phyloP scores from a whole-genome alignment of 2,888 invertebrate species.

The Ophion slaviceki region DNA sequence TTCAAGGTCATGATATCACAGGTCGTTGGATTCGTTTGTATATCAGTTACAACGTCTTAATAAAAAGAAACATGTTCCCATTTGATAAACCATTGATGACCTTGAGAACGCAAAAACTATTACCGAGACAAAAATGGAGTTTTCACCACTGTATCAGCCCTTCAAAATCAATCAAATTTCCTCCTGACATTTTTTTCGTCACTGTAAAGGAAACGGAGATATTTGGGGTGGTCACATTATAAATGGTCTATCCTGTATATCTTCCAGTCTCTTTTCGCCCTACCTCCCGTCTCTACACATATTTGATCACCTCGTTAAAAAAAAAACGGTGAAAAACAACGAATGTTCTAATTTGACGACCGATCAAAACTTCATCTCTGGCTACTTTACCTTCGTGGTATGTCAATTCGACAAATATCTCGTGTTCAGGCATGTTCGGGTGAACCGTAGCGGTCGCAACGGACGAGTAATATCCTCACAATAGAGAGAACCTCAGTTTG shows the following conservation, averaged over 20 bases:
- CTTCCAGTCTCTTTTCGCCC: neutral
- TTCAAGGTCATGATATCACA: too few relatives aligned
- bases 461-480: constrained; percentile 49
- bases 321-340: neutral
- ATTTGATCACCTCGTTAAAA: neutral
- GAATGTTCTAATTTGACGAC: neutral
- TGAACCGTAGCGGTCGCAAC: constrained; percentile 11
- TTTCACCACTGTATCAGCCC: too few relatives aligned
- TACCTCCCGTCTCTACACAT: neutral
- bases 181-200: too few relatives aligned
- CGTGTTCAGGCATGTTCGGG: constrained; percentile 26
- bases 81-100: too few relatives aligned
- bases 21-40: too few relatives aligned
- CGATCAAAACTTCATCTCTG: neutral
- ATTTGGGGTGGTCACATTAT: too few relatives aligned
- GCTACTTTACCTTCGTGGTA: neutral
- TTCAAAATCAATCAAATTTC: too few relatives aligned
- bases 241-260: neutral
- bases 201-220: too few relatives aligned
- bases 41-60: too few relatives aligned
- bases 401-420: constrained; percentile 12
- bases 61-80: too few relatives aligned
- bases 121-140: too few relatives aligned
- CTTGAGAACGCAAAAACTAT: too few relatives aligned
- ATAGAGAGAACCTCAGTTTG: constrained; percentile 23